Evolutionary conservation across 2,113 vertebrate genomes (phyloP).

Genomic region (Xenopus tropicalis): DNA sequence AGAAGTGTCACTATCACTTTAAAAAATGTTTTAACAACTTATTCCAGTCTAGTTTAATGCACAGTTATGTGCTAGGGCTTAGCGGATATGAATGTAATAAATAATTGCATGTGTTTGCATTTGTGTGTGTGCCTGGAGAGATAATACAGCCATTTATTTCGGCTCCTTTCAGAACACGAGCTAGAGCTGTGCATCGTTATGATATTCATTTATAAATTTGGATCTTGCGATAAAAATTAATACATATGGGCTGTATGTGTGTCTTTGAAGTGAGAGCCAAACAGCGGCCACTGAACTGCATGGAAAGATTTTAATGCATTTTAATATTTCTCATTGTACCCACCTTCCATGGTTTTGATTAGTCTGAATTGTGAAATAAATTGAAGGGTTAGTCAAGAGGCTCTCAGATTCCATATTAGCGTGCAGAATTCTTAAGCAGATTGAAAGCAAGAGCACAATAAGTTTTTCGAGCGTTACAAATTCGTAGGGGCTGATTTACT

Average conservation of each 20-base stretch:
- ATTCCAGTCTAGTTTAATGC: too few relatives aligned
- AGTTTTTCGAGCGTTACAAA: constrained; percentile 19
- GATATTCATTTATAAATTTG: constrained; percentile 3
- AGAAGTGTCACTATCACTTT: too few relatives aligned
- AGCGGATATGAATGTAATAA: neutral
- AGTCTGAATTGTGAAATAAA: constrained; percentile 30
- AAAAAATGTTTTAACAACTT: too few relatives aligned
- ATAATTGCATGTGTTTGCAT: neutral
- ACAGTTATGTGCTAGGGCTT: neutral
- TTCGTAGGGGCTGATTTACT: too few relatives aligned
- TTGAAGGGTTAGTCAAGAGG: constrained; percentile 34
- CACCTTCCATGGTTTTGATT: constrained; percentile 21
- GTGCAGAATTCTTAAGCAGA: constrained; percentile 13
- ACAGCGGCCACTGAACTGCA: constrained; percentile 1
- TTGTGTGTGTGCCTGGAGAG: neutral
- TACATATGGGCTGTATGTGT: neutral
- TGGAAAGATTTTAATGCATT: constrained; percentile 34
- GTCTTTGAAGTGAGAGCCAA: constrained; percentile 10
- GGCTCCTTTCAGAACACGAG: neutral
- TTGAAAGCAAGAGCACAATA: constrained; percentile 13
- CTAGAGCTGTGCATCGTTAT: neutral
- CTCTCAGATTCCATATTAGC: constrained; percentile 36
- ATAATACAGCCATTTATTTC: neutral
- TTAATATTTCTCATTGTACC: constrained; percentile 19
- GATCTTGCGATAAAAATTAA: neutral